phyloP scores from a whole-genome alignment of 2,113 vertebrate genomes.

The Callionymus lyra region DNA sequence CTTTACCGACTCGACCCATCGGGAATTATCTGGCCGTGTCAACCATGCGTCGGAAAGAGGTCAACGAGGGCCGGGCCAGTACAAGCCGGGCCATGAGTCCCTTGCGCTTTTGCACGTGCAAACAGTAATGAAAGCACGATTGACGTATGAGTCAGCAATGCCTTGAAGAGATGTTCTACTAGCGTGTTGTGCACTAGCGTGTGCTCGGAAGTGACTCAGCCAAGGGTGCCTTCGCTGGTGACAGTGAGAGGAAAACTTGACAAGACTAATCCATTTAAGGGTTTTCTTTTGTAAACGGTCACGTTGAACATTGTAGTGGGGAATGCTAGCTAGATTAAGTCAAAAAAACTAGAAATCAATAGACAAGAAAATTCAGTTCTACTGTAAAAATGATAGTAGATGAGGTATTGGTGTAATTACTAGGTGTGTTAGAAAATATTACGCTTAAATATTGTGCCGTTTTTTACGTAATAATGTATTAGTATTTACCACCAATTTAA shows the following conservation, averaged over 20 bases:
- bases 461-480: no score
- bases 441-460: no score
- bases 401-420: no score
- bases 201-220: conserved; percentile 36
- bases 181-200: conserved; percentile 13
- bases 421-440: no score
- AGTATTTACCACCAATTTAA: no score
- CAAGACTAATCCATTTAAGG: conserved; percentile 11
- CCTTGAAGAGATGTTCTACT: conserved; percentile 21
- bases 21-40: not conserved
- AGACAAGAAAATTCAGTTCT: no score
- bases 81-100: conserved; percentile 3
- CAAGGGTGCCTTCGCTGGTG: conserved; percentile 23
- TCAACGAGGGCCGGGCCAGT: conserved; percentile 5
- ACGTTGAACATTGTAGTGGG: no score
- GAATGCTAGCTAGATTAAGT: no score
- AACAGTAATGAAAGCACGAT: conserved; percentile 12
- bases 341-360: no score
- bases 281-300: conserved; percentile 2
- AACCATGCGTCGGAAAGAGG: not conserved
- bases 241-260: conserved; percentile 15
- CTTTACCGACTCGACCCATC: no score
- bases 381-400: no score
- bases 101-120: conserved; percentile 3
- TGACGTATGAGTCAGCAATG: conserved; percentile 37